phyloP scores from a whole-genome alignment of 1,140 invertebrate species.

The Ips nitidus region DNA sequence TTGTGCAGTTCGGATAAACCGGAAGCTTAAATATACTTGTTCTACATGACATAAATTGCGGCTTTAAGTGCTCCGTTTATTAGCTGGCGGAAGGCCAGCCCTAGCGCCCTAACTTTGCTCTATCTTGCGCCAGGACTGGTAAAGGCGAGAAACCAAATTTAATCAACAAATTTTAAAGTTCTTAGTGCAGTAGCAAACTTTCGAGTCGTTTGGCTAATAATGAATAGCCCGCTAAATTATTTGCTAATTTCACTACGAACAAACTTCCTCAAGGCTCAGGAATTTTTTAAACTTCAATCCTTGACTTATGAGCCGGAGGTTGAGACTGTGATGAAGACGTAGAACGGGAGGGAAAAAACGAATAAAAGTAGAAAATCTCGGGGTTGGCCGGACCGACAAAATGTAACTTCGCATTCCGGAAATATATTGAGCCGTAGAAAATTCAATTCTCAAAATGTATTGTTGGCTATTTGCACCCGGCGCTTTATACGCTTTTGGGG shows the following conservation, averaged over 20 bases:
- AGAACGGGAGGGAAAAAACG: not conserved
- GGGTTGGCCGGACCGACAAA: constrained; percentile 22
- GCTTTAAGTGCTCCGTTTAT: constrained; percentile 37
- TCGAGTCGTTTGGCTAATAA: constrained; percentile 33
- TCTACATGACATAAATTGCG: constrained; percentile 40
- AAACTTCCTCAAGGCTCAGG: constrained; percentile 5
- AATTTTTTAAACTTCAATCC: constrained; percentile 7
- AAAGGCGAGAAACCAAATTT: constrained; percentile 42
- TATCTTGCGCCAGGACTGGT: constrained; percentile 31
- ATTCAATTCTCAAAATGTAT: constrained; percentile 42
- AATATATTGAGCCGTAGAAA: constrained; percentile 42
- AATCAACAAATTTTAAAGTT: constrained; percentile 43
- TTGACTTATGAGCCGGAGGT: too few relatives aligned
- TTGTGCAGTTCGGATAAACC: not conserved
- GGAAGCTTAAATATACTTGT: constrained; percentile 35
- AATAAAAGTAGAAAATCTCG: not conserved
- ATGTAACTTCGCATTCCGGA: constrained; percentile 35
- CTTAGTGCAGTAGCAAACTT: constrained; percentile 32
- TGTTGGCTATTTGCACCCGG: constrained; percentile 35
- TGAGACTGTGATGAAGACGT: too few relatives aligned
- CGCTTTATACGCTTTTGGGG: constrained; percentile 36
- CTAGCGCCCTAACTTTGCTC: constrained; percentile 34
- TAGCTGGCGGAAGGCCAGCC: constrained; percentile 35
- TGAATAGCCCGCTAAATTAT: constrained; percentile 32
- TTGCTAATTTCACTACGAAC: constrained; percentile 23